Evolutionary conservation across 1,140 invertebrate genomes (phyloP), one percentile per base, ranked within the genome.

Genomic region (Drosophila chauvacae): DNA sequence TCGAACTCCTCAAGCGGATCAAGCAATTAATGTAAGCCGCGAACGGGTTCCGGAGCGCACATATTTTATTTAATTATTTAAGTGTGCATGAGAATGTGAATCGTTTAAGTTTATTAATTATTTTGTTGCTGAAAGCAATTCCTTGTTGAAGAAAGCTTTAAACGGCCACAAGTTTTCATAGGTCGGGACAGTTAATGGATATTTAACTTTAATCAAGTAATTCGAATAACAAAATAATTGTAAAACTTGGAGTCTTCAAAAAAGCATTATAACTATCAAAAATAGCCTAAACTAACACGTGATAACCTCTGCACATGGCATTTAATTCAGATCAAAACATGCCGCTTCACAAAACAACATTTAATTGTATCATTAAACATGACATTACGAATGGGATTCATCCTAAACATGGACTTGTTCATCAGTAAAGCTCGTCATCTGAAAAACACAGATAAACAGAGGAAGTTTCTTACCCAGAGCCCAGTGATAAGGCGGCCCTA

Each of bases 1-100:
- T 18, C 47, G 72, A 65, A 62, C 47, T 61, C 5, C 28, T 70
- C 51, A 41, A 53, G 57, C 66, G 70, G 58, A 47, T 62, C 72
- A 60, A 50, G 30, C 44, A 48, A 37, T 71, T 71, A 71, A 44
- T 60, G 23, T 71, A 59, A 26, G 47, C 33, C 20, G n/a, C 23
- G 20, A 48, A 75, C 53, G 59, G 20, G 59, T 65, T 58, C 16
- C 41, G 47, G 14, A 56, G 20, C 16, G 50, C 18, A 18, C 7
- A 73, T 26, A 64, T 37, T 57, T 41, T 26, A 58, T 57, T 26
- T 30, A 64, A 42, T n/a, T 56, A 41, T 47, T 56, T 20, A 42
- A 26, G 16, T 26, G 11, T 35, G 35, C 20, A 28, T 20, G 33
- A 37, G 26, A 33, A 33, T 33, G 26, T 18, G 20, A 56, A 45